phyloP scores from a whole-genome alignment of 1,140 invertebrate genomes.

The Drosophila pallidifrons region DNA sequence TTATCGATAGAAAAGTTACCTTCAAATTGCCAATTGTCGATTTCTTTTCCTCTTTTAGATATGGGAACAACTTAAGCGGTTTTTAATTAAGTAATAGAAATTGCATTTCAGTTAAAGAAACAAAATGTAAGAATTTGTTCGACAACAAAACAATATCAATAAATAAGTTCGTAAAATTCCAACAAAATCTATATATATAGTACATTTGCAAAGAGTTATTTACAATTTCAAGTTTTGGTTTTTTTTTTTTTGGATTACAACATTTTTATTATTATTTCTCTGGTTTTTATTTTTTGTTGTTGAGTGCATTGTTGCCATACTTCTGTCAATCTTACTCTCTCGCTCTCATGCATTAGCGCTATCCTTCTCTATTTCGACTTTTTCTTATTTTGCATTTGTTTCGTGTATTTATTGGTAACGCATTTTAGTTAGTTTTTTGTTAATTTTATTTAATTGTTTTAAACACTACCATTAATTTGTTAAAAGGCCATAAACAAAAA shows the following conservation, averaged over 20 bases:
- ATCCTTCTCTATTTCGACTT: conserved; percentile 5
- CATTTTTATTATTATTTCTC: conserved; percentile 10
- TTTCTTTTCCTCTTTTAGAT: not conserved
- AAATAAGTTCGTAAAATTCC: conserved; percentile 2
- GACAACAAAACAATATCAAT: not conserved
- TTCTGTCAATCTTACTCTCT: conserved; percentile 4
- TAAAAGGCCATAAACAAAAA: conserved; percentile 60
- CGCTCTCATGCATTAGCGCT: not conserved
- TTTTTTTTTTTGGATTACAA: conserved; percentile 8
- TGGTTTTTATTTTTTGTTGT: not conserved
- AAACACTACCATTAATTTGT: conserved; percentile 60
- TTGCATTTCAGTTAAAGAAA: not conserved
- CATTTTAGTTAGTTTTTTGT: conserved; percentile 38
- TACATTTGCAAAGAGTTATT: not conserved
- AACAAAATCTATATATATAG: not conserved
- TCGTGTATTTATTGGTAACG: conserved; percentile 11
- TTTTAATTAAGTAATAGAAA: not conserved
- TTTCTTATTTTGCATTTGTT: conserved; percentile 8
- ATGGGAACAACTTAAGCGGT: not conserved
- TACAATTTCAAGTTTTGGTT: not conserved
- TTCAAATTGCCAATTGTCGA: not conserved
- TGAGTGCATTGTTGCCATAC: conserved; percentile 6
- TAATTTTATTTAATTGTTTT: conserved; percentile 59
- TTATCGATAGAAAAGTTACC: not conserved
- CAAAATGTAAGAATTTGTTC: conserved; percentile 4